Evolutionary conservation across 2,113 vertebrate genomes (phyloP).

Genomic region (Recurvirostra avosetta): DNA sequence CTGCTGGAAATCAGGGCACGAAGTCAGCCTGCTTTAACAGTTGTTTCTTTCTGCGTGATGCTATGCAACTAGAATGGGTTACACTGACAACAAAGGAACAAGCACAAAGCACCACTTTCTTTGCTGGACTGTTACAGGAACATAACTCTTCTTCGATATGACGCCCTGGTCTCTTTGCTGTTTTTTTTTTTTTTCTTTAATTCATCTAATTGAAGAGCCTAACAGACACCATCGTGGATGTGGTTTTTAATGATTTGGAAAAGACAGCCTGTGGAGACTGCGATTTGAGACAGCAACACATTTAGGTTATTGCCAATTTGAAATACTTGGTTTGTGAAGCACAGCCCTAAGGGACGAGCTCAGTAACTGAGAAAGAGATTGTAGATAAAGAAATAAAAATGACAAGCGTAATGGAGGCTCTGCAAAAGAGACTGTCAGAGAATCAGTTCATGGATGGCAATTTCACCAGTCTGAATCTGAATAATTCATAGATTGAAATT

Average conservation of each 20-base stretch:
- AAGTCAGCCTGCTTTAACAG: slow-evolving; percentile 71
- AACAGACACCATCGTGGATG: slow-evolving; percentile 69
- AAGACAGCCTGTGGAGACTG: slow-evolving; percentile 76
- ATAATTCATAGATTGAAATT: slow-evolving; percentile 89
- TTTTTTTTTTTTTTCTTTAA: neutral
- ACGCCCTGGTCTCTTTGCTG: neutral
- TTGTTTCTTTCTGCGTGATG: slow-evolving; percentile 72
- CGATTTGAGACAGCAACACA: slow-evolving; percentile 69
- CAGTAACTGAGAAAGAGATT: slow-evolving; percentile 74
- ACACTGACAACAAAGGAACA: slow-evolving; percentile 77
- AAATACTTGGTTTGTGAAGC: slow-evolving; percentile 78
- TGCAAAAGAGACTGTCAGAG: slow-evolving; percentile 77
- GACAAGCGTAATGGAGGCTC: slow-evolving; percentile 80
- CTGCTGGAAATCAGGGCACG: slow-evolving; percentile 72
- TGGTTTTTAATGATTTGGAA: slow-evolving; percentile 76
- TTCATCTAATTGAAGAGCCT: slow-evolving; percentile 65
- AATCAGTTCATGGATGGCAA: slow-evolving; percentile 77
- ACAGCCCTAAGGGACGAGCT: slow-evolving; percentile 78
- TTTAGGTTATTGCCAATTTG: slow-evolving; percentile 79
- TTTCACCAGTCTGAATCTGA: slow-evolving; percentile 80
- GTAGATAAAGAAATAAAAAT: slow-evolving; percentile 85
- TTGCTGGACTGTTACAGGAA: slow-evolving; percentile 72
- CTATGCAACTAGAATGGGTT: slow-evolving; percentile 73
- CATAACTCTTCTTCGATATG: slow-evolving; percentile 54
- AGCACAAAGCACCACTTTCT: slow-evolving; percentile 66